Evolutionary conservation across 30 jellyfish, hydroid and myxozoan genomes (phyloP).

Genomic region (Phacellophora camtschatica): DNA sequence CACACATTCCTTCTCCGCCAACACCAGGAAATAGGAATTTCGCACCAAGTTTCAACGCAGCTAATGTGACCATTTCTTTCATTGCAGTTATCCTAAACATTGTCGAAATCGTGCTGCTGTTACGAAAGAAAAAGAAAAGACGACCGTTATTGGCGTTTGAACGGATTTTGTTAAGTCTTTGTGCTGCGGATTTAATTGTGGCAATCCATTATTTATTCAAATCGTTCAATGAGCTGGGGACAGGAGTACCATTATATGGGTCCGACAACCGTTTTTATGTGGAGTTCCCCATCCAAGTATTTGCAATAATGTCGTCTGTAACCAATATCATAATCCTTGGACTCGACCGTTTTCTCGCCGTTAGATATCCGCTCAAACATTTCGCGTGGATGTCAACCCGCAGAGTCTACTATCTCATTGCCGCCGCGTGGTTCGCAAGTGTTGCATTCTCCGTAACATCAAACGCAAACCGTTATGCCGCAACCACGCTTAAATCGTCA

Average conservation of each 20-base stretch:
- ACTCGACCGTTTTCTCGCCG: constrained; percentile 35
- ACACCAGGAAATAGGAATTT: no score
- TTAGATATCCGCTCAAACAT: constrained; percentile 37
- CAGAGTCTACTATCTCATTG: not conserved
- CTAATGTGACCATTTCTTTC: not conserved
- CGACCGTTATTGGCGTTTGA: no score
- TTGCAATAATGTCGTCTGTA: constrained; percentile 27
- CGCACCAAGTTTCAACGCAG: not conserved
- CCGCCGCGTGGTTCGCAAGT: constrained; percentile 33
- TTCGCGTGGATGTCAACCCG: constrained; percentile 29
- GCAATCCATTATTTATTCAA: not conserved
- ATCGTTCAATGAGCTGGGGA: not conserved
- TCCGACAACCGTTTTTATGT: not conserved
- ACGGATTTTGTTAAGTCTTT: constrained; percentile 25
- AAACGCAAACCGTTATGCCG: constrained; percentile 1
- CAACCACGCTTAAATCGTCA: not conserved
- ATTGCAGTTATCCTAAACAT: constrained; percentile 23
- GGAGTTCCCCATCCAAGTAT: not conserved
- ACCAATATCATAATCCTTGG: constrained; percentile 40
- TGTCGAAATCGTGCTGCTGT: constrained; percentile 4
- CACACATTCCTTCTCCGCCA: no score
- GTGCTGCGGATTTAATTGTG: constrained; percentile 35
- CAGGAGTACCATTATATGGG: not conserved
- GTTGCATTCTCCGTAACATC: not conserved
- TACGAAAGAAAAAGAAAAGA: not conserved